phyloP scores from a whole-genome alignment of 2,113 vertebrate genomes.

The Hippocampus comes region DNA sequence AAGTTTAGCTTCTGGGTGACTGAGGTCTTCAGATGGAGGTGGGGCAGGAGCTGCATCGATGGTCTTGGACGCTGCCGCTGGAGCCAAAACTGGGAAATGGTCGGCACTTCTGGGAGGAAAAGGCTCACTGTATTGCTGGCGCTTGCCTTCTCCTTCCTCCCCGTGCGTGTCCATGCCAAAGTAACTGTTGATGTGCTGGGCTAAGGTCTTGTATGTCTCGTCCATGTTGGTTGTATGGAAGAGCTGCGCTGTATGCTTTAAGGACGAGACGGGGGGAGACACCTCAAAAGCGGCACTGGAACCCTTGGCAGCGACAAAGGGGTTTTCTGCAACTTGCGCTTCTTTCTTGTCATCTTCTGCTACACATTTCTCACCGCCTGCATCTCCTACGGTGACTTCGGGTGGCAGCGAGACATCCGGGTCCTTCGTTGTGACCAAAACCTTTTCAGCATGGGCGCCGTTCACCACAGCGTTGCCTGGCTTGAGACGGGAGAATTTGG shows the following conservation, averaged over 20 bases:
- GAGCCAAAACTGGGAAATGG: conserved; percentile 38
- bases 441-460: conserved; percentile 43
- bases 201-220: conserved; percentile 83
- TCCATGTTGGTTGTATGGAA: conserved; percentile 86
- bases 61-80: conserved; percentile 47
- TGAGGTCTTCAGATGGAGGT: conserved; percentile 11
- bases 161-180: conserved; percentile 67
- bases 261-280: background rate
- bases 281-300: background rate
- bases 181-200: conserved; percentile 86
- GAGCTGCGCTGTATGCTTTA: conserved; percentile 68
- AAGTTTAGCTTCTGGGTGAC: background rate
- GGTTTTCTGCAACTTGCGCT: conserved; percentile 26
- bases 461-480: conserved; percentile 57
- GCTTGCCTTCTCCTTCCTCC: conserved; percentile 57
- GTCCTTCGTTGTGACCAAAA: conserved; percentile 3
- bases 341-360: conserved; percentile 2
- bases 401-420: background rate
- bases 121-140: conserved; percentile 33
- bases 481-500: conserved; percentile 83
- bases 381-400: conserved; percentile 23
- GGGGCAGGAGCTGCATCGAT: conserved; percentile 19
- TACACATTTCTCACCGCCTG: conserved; percentile 2
- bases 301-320: conserved; percentile 46
- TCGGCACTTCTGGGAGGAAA: conserved; percentile 5